phyloP scores from a whole-genome alignment of 2,888 invertebrate genomes.

The Lasioglossum malachurum region DNA sequence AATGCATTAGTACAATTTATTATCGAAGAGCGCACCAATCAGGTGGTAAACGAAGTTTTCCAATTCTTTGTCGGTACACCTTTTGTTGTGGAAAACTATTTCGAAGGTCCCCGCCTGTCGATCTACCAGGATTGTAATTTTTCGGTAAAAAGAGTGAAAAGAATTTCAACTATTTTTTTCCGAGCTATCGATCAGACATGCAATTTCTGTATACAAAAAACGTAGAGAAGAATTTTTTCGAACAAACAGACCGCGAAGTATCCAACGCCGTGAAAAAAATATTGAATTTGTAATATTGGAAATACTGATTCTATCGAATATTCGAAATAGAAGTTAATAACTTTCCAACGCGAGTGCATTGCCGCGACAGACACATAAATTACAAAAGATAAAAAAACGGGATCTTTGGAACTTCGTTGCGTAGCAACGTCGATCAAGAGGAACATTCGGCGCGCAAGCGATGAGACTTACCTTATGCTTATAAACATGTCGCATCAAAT shows the following conservation, averaged over 20 bases:
- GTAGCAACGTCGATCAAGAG: slow-evolving; percentile 14
- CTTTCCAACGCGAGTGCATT: no score
- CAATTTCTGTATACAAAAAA: not conserved
- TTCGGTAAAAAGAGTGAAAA: not conserved
- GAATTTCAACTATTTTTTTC: not conserved
- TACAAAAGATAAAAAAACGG: not conserved
- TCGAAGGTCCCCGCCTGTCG: not conserved
- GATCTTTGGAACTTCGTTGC: not conserved
- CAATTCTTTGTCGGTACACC: not conserved
- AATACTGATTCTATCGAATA: no score
- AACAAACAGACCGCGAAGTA: not conserved
- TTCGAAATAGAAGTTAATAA: no score
- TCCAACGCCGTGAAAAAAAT: not conserved
- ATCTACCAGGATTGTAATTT: not conserved
- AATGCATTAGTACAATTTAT: not conserved
- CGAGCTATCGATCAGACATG: not conserved
- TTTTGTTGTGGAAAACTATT: not conserved
- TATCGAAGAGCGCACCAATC: not conserved
- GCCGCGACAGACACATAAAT: no score
- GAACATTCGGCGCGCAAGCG: not conserved
- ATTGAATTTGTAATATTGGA: not conserved
- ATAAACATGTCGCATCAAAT: slow-evolving; percentile 57
- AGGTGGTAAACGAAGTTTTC: not conserved
- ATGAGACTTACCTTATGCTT: slow-evolving; percentile 30
- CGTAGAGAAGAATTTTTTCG: not conserved